Percentiles rank a stretch among this genome's conserved stretches.
These are phyloP conservation scores for Pluvianellus socialis DNA, from an alignment of 2,113 vertebrate species.

Conservation along the genomic window DNA sequence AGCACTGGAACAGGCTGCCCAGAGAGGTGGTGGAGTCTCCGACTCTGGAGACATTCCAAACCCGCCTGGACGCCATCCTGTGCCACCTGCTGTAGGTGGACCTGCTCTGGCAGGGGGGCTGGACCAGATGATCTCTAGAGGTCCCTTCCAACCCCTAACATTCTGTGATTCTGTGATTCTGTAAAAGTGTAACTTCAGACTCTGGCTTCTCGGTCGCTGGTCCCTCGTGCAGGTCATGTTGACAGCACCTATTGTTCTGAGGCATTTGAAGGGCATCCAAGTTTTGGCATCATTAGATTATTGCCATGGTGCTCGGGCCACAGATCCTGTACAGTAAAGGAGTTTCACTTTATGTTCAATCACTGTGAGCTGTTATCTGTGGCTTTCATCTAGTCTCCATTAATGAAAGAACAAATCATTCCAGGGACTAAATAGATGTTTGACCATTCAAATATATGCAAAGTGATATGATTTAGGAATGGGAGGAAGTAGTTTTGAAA, in stretches of 20 bases:
- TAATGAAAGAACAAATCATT: slow-evolving; percentile 67
- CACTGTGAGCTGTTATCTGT: slow-evolving; percentile 48
- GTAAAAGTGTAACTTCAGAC: neutral
- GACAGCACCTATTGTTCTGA: slow-evolving; percentile 62
- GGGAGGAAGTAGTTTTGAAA: slow-evolving; percentile 33
- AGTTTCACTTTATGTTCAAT: slow-evolving; percentile 50
- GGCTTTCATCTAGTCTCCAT: slow-evolving; percentile 67
- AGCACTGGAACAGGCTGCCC: too few species aligned
- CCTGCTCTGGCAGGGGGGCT: too few species aligned
- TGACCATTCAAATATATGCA: slow-evolving; percentile 51
- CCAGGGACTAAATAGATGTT: slow-evolving; percentile 34
- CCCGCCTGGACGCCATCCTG: too few species aligned
- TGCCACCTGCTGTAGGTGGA: too few species aligned
- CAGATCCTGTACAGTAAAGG: slow-evolving; percentile 39
- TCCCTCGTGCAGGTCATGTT: slow-evolving; percentile 4
- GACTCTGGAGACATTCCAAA: too few species aligned
- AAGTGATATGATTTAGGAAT: slow-evolving; percentile 59
- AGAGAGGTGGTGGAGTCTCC: too few species aligned
- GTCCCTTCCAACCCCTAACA: too few species aligned
- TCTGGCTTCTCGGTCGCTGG: neutral
- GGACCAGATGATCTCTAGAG: too few species aligned
- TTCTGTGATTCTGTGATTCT: too few species aligned
- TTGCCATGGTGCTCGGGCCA: slow-evolving; percentile 33
- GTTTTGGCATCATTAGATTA: slow-evolving; percentile 72
- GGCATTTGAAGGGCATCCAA: slow-evolving; percentile 58